A percentile compares a stretch with the other conserved stretches of the same genome.
These are phyloP conservation scores for Drosophila azteca DNA, from an alignment of 1,140 invertebrate genomes.

Conservation along the genomic window DNA sequence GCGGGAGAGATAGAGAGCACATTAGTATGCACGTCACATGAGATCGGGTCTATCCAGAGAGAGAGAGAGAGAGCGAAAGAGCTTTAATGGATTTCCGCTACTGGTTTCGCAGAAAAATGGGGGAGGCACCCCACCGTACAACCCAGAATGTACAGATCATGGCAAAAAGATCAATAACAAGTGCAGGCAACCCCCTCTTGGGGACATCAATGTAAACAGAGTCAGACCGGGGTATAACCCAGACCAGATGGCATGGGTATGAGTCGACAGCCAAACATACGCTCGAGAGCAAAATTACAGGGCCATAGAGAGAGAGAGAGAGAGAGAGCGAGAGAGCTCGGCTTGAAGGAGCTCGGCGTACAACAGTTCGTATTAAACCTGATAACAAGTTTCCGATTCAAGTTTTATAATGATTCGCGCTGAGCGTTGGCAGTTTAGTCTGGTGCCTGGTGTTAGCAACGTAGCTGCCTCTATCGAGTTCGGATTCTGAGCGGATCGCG, in stretches of 20 bases:
- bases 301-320: slow-evolving; percentile 14
- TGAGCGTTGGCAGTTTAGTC: slow-evolving; percentile 38
- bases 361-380: slow-evolving; percentile 7
- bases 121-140: background rate
- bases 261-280: background rate
- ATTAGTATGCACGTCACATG: slow-evolving; percentile 24
- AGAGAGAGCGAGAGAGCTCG: slow-evolving; percentile 6
- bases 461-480: slow-evolving; percentile 10
- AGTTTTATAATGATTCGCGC: slow-evolving; percentile 58
- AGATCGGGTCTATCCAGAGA: background rate
- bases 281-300: slow-evolving; percentile 3
- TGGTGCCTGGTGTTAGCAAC: slow-evolving; percentile 14
- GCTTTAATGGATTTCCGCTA: slow-evolving; percentile 39
- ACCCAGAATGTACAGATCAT: slow-evolving; percentile 33
- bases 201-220: slow-evolving; percentile 43
- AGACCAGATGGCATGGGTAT: background rate
- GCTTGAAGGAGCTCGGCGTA: slow-evolving; percentile 4
- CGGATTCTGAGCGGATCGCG: background rate
- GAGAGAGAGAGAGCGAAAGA: slow-evolving; percentile 1
- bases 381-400: slow-evolving; percentile 67
- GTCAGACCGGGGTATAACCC: slow-evolving; percentile 41
- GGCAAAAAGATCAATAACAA: slow-evolving; percentile 33
- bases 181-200: slow-evolving; percentile 15
- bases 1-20: slow-evolving; percentile 18
- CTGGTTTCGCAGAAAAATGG: slow-evolving; percentile 27